Evolutionary conservation across 2,888 invertebrate genomes (phyloP).

Genomic region (Altica lythri): DNA sequence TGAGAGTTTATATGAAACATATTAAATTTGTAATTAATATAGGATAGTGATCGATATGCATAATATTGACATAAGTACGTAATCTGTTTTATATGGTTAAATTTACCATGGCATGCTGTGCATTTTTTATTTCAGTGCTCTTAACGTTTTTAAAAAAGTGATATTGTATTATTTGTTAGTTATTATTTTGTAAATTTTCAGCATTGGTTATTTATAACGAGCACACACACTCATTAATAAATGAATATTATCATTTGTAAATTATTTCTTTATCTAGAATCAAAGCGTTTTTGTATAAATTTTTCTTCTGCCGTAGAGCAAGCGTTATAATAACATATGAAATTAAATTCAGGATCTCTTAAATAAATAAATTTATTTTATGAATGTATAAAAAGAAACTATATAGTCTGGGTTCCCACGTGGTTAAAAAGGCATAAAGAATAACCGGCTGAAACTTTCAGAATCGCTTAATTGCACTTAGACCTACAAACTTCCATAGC

Average conservation of each 20-base stretch:
- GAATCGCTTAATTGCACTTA: too few species aligned
- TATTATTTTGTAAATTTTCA: constrained; percentile 45
- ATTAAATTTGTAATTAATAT: constrained; percentile 41
- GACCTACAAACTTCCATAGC: too few species aligned
- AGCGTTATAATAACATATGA: too few species aligned
- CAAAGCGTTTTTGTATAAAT: constrained; percentile 8
- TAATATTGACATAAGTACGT: constrained; percentile 43
- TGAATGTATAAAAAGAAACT: too few species aligned
- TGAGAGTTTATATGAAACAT: constrained; percentile 54
- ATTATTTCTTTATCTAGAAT: constrained; percentile 17
- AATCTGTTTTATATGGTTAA: constrained; percentile 47
- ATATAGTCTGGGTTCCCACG: too few species aligned
- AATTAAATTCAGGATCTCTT: too few species aligned
- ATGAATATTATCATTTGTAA: constrained; percentile 40
- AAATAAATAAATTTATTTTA: constrained; percentile 19
- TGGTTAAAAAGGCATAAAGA: too few species aligned
- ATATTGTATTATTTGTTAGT: constrained; percentile 45
- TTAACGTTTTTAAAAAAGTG: constrained; percentile 47
- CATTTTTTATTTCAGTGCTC: constrained; percentile 47
- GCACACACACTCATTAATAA: constrained; percentile 48
- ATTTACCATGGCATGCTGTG: constrained; percentile 46
- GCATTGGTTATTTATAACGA: constrained; percentile 47
- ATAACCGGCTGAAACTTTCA: too few species aligned
- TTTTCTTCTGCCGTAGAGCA: constrained; percentile 4
- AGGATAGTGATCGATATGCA: constrained; percentile 44